Base-by-base conservation (phyloP, 2,888 invertebrate genomes). In the Cataglyphis rosenhaueri region DNA sequence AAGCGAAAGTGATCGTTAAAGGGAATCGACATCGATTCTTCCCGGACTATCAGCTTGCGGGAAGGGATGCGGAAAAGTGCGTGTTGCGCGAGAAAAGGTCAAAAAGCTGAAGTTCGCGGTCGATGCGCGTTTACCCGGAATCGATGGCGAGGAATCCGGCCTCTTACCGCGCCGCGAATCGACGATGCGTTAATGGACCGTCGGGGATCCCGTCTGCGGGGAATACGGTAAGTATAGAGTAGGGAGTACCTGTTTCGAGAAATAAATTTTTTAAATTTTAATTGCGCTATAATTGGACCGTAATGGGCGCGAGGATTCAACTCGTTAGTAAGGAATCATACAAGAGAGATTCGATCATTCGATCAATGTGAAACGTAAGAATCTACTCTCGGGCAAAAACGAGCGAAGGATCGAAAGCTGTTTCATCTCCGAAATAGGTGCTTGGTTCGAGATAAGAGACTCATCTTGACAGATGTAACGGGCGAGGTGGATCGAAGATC, bases 11-110 rank as follows among this genome's bases (percentile, higher is more conserved):
- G 73, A 70, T 66, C 48, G 66, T 48, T 0, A 35, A 18, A 32
- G 9, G 25, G 15, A 44, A 41, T 66, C 25, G 52, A 52, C 9
- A 5, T 25, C 25, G 41, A 68, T 4, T 61, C 44, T 74, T 59
- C 32, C 76, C 21, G 12, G 73, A 71, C 64, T 52, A 32, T 76
- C 52, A 12, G 38, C 64, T 41, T 18, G 65, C 38, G 81, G 82
- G 79, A 66, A 85, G 85, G 88, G 44, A 79, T 71, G 78, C 18
- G 57, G 29, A 10, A 57, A 59, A 25, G 41, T 32, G 41, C 41
- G 29, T 6, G 18, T 35, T n/a, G 41, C 12, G 44, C 59, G 78
- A 35, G 32, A 1, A 12, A 59, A 35, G 55, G 35, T 81, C 75
- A 71, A 73, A n/a, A 73, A 29, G 64, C 66, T 32, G 25, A 18